Base-by-base conservation (phyloP, 2,888 invertebrate genomes). In the Himalopsyche tibetana region DNA sequence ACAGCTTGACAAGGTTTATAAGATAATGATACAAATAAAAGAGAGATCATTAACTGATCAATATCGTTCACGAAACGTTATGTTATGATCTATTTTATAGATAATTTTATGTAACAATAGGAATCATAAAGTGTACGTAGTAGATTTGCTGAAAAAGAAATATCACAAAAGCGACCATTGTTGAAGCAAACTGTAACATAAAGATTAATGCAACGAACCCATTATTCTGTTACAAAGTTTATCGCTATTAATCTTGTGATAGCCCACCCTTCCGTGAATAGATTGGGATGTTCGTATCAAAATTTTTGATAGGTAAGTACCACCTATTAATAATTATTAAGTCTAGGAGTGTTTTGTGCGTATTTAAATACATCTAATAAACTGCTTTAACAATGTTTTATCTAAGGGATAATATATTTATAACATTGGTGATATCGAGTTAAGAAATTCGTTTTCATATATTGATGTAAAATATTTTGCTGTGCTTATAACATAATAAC, bases 161-260 rank as follows among this genome's bases (percentile, higher is more conserved):
- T 63, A 28, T 63, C 63, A 63, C 63, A 63, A 63, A 51, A 63
- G 63, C n/a, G 28, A n/a, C 63, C 63, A 63, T 63, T 63, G 63
- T 63, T 63, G 63, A 11, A 63, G 63, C 19, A 63, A 63, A 63
- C 63, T 63, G 63, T 63, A 63, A 63, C 63, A 63, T 63, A 63
- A 63, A 63, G 63, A 63, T 63, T 63, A 63, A 63, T 63, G 63
- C 19, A 4, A 63, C 63, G 28, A 63, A 63, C 19, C 63, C 63
- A 63, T 63, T 63, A 63, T 63, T 63, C 63, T 63, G 63, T 63
- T 63, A 63, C 63, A 63, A 63, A 63, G 63, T 63, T 63, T 63
- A 63, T 63, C 63, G 63, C 63, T 63, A 63, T 63, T 63, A 63
- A 63, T 63, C 28, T 63, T 9, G 63, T 0, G 51, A 63, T 28